phyloP scores from a whole-genome alignment of 1,140 invertebrate species.

The Calephelis nemesis region DNA sequence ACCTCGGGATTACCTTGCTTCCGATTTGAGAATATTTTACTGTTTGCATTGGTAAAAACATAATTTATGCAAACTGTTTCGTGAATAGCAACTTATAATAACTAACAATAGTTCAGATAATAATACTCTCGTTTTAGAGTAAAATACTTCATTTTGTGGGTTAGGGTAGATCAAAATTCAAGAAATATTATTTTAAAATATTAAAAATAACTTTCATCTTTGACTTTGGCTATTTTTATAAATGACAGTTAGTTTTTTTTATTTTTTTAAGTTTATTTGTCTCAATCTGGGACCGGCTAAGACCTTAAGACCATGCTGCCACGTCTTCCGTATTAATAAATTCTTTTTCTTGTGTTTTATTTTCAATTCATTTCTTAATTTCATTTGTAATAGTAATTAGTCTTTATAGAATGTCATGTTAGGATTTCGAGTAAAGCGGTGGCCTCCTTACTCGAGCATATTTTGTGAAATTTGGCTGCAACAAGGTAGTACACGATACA shows the following conservation, averaged over 20 bases:
- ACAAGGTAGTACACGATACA: too few relatives aligned
- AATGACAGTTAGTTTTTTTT: constrained; percentile 29
- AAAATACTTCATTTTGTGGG: constrained; percentile 46
- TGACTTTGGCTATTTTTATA: constrained; percentile 71
- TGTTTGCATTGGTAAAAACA: constrained; percentile 71
- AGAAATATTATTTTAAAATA: constrained; percentile 55
- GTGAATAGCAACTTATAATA: constrained; percentile 44
- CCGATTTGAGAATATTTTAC: constrained; percentile 66
- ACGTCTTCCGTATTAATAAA: too few relatives aligned
- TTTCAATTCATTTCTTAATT: too few relatives aligned
- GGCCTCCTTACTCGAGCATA: too few relatives aligned
- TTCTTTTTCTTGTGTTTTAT: too few relatives aligned
- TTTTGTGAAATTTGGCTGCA: too few relatives aligned
- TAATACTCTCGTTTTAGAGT: constrained; percentile 37
- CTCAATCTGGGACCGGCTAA: too few relatives aligned
- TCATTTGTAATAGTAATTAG: too few relatives aligned
- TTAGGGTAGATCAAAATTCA: constrained; percentile 8
- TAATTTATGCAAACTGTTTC: constrained; percentile 65
- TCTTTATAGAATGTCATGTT: too few relatives aligned
- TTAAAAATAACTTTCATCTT: constrained; percentile 77
- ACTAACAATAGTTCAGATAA: constrained; percentile 40
- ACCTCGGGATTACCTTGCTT: constrained; percentile 68
- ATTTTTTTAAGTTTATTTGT: too few relatives aligned
- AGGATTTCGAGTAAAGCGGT: too few relatives aligned
- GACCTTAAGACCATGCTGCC: too few relatives aligned